Evolutionary conservation across 2,797 vertebrate genomes (phyloP).

Genomic region (Staurois parvus): DNA sequence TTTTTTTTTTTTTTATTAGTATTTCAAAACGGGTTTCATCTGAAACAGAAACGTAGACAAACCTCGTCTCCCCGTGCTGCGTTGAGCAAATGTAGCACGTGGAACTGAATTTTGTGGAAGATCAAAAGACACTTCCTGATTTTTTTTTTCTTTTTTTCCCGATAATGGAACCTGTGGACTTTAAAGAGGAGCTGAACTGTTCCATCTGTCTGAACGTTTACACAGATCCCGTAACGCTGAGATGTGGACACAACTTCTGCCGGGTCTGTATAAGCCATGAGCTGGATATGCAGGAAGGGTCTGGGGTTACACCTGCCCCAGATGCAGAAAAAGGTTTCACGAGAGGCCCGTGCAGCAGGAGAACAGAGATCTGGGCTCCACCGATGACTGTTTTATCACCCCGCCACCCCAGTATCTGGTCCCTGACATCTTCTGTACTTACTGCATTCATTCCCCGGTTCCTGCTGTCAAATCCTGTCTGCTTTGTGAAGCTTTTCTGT

Average conservation of each 20-base stretch:
- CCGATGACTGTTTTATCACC: neutral
- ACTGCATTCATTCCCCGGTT: conserved; percentile 27
- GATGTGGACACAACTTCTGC: conserved; percentile 39
- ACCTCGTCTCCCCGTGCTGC: neutral
- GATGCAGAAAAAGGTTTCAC: conserved; percentile 22
- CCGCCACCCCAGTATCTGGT: neutral
- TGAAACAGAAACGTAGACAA: neutral
- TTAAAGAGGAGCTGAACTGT: conserved; percentile 14
- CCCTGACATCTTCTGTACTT: conserved; percentile 17
- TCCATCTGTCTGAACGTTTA: conserved; percentile 23
- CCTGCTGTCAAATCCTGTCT: conserved; percentile 66
- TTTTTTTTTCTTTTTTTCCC: neutral
- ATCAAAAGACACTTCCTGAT: conserved; percentile 36
- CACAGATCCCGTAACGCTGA: conserved; percentile 20
- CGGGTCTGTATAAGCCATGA: neutral
- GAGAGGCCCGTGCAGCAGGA: neutral
- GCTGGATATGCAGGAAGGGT: conserved; percentile 24
- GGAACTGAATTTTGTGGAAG: neutral
- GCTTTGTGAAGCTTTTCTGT: conserved; percentile 76
- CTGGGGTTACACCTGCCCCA: conserved; percentile 42
- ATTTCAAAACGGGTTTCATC: neutral
- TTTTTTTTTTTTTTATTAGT: neutral
- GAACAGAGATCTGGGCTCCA: neutral
- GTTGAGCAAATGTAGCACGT: neutral
- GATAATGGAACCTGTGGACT: conserved; percentile 31